Evolutionary conservation across 2,888 invertebrate species (phyloP).

Genomic region (Melikaiella ostensackeni): DNA sequence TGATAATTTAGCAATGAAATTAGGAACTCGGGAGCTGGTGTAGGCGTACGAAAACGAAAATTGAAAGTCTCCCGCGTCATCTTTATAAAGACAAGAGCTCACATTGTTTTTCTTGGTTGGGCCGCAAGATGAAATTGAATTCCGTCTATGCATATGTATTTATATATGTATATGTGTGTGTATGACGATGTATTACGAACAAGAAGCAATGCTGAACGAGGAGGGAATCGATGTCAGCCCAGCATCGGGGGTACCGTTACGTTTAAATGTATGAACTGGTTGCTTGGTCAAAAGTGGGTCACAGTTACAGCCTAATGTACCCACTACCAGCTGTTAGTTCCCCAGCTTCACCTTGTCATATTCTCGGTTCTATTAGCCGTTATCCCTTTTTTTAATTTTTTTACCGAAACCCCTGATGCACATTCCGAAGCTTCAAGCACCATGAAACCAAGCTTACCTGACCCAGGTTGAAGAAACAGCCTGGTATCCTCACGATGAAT

Average conservation of each 20-base stretch:
- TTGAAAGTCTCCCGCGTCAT: slow-evolving; percentile 35
- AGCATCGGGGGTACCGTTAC: slow-evolving; percentile 74
- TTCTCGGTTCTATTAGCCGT: slow-evolving; percentile 49
- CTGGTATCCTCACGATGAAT: slow-evolving; percentile 4
- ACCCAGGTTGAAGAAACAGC: background rate
- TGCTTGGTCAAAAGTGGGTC: slow-evolving; percentile 73
- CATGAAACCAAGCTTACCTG: slow-evolving; percentile 39
- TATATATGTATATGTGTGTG: background rate
- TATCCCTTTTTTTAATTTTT: slow-evolving; percentile 44
- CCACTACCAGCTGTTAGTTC: slow-evolving; percentile 58
- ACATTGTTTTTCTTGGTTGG: slow-evolving; percentile 28
- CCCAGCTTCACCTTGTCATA: slow-evolving; percentile 59
- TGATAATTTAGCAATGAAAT: slow-evolving; percentile 31
- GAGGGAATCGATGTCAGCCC: slow-evolving; percentile 72
- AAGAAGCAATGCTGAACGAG: slow-evolving; percentile 41
- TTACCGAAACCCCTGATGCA: slow-evolving; percentile 42
- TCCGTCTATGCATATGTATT: background rate
- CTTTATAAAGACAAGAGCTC: slow-evolving; percentile 9
- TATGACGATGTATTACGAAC: slow-evolving; percentile 18
- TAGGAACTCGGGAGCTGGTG: background rate
- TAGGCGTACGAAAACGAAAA: slow-evolving; percentile 24
- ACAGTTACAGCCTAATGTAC: slow-evolving; percentile 74
- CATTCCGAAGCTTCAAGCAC: slow-evolving; percentile 41
- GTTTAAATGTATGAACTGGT: slow-evolving; percentile 74
- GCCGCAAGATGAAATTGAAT: slow-evolving; percentile 29